These are phyloP conservation scores for Stichopus chloronotus DNA, from an alignment of 35 echinoderm and acorn worm species.

Conservation along the genomic window DNA sequence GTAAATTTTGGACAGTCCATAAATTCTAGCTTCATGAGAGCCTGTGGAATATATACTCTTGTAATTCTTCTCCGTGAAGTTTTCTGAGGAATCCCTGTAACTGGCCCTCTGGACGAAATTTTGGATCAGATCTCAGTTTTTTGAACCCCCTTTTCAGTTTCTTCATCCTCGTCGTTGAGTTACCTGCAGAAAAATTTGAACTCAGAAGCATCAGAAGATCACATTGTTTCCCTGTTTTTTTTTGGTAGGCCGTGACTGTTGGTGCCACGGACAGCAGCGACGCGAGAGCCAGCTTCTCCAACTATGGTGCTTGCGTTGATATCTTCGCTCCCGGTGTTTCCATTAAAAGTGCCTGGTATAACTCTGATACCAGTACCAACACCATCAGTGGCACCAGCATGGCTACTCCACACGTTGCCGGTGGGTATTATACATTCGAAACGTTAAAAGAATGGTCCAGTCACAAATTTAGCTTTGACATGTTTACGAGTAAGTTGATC, in stretches of 20 bases:
- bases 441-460: no score
- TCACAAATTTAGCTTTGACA: no score
- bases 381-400: conserved; percentile 64
- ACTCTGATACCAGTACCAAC: neutral
- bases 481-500: no score
- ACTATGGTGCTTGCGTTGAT: conserved; percentile 31
- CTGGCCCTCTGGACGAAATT: neutral
- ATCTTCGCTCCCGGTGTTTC: conserved; percentile 45
- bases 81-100: no score
- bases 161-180: no score
- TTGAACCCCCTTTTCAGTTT: no score
- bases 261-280: conserved; percentile 31
- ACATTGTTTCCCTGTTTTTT: neutral
- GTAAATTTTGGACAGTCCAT: no score
- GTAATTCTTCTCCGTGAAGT: no score
- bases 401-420: conserved; percentile 55
- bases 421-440: neutral
- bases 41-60: no score
- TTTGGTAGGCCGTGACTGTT: conserved; percentile 23
- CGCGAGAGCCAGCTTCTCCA: conserved; percentile 25
- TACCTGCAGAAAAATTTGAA: neutral
- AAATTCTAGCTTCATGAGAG: no score
- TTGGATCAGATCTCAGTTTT: no score
- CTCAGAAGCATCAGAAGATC: neutral
- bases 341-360: conserved; percentile 1